Evolutionary conservation across 2,113 vertebrate genomes (phyloP).

Genomic region (Oriolus oriolus): DNA sequence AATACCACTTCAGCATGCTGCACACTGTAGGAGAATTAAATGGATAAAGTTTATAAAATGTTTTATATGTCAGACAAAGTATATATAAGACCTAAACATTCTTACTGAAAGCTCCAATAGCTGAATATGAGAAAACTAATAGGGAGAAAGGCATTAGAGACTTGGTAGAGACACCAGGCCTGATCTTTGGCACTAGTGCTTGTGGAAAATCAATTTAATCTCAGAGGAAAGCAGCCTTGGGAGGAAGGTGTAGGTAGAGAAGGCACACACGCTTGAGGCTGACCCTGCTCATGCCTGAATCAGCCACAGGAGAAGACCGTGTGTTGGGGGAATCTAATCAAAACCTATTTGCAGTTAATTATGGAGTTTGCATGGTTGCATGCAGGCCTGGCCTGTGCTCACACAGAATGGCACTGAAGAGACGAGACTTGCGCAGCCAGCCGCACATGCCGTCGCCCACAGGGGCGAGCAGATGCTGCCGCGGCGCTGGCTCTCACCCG

Average conservation of each 20-base stretch:
- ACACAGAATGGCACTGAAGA: neutral
- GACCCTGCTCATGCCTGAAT: neutral
- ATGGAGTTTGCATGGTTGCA: neutral
- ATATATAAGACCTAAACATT: neutral
- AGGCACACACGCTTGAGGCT: fast-evolving
- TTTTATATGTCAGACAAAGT: neutral
- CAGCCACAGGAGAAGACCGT: neutral
- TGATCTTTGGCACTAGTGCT: neutral
- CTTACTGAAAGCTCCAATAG: neutral
- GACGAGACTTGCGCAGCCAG: fast-evolving
- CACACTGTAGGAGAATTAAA: neutral
- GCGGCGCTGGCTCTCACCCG: neutral
- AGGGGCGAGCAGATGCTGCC: neutral
- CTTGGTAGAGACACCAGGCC: neutral
- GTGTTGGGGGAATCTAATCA: neutral
- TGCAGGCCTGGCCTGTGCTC: neutral
- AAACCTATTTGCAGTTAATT: neutral
- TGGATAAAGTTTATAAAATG: neutral
- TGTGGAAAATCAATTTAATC: neutral
- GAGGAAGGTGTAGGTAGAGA: neutral
- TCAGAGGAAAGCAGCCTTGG: neutral
- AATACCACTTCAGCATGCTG: neutral
- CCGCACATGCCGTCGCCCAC: neutral
- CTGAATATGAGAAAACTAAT: neutral
- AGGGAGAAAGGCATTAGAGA: neutral